phyloP scores from a whole-genome alignment of 2,888 invertebrate species.

The Phanerotoma sp. region DNA sequence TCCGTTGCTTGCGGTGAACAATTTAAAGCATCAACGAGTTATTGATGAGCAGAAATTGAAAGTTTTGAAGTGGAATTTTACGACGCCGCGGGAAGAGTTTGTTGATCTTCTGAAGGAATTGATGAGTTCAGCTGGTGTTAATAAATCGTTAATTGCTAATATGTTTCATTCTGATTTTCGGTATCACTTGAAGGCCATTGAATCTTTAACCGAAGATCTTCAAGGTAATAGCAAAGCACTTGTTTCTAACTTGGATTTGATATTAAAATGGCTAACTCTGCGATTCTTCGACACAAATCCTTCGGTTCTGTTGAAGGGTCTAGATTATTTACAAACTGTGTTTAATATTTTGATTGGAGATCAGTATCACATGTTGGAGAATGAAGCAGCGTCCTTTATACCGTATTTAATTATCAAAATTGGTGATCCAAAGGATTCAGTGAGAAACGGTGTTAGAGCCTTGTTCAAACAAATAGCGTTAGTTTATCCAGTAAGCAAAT shows the following conservation, averaged over 20 bases:
- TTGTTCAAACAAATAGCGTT: constrained; percentile 82
- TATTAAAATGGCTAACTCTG: constrained; percentile 94
- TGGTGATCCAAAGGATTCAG: constrained; percentile 95
- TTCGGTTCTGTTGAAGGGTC: constrained; percentile 90
- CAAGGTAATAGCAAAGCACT: constrained; percentile 77
- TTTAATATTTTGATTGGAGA: constrained; percentile 79
- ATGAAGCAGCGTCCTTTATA: constrained; percentile 90
- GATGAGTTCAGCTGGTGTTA: constrained; percentile 85
- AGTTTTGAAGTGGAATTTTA: constrained; percentile 94
- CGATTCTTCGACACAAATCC: constrained; percentile 99
- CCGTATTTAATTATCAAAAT: constrained; percentile 95
- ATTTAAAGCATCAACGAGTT: constrained; percentile 87
- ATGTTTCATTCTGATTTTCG: constrained; percentile 95
- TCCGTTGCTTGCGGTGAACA: constrained; percentile 73
- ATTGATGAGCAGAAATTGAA: constrained; percentile 94
- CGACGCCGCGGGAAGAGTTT: constrained; percentile 90
- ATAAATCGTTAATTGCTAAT: constrained; percentile 81
- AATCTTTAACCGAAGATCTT: constrained; percentile 81
- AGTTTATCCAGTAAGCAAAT: constrained; percentile 85
- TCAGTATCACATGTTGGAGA: constrained; percentile 84
- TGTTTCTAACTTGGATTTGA: constrained; percentile 88
- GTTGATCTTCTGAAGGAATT: constrained; percentile 88
- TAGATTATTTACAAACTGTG: constrained; percentile 85
- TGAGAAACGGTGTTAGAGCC: constrained; percentile 84
- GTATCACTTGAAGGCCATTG: constrained; percentile 93